Percentiles rank a stretch among this genome's conserved stretches.
phyloP scores from a whole-genome alignment of 2,888 invertebrate genomes.

The Scaptomyza polygonia region DNA sequence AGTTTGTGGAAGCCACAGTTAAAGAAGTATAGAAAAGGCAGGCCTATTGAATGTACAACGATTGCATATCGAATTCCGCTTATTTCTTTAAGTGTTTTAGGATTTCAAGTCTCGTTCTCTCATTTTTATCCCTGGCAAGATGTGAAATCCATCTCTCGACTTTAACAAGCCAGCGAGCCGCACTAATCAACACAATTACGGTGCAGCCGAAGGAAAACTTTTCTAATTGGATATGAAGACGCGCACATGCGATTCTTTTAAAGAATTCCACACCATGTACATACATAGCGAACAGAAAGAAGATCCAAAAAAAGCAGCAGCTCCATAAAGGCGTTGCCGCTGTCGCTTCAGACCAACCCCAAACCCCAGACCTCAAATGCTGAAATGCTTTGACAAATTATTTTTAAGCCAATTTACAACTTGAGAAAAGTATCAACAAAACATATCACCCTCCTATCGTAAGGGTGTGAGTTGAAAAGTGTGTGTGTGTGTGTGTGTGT shows the following conservation, averaged over 20 bases:
- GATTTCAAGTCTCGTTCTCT: background rate
- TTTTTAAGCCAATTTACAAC: constrained; percentile 82
- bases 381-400: constrained; percentile 81
- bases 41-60: constrained; percentile 55
- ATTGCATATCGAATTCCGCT: constrained; percentile 56
- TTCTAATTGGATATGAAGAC: constrained; percentile 80
- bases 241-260: constrained; percentile 79
- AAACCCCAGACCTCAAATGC: constrained; percentile 46
- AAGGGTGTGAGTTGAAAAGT: constrained; percentile 19
- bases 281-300: constrained; percentile 35
- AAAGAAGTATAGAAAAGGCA: constrained; percentile 17
- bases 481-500: constrained; percentile 8
- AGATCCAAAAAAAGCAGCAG: constrained; percentile 59
- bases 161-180: constrained; percentile 69
- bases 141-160: constrained; percentile 30
- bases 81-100: constrained; percentile 54
- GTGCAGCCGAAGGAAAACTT: constrained; percentile 74
- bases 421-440: constrained; percentile 79
- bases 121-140: background rate
- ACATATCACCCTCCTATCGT: constrained; percentile 68
- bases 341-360: constrained; percentile 25
- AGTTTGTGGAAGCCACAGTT: constrained; percentile 58
- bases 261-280: constrained; percentile 58
- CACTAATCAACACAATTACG: constrained; percentile 79
- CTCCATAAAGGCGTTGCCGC: constrained; percentile 35